Evolutionary conservation across 2,797 vertebrate genomes (phyloP).

Genomic region (Menidia menidia): DNA sequence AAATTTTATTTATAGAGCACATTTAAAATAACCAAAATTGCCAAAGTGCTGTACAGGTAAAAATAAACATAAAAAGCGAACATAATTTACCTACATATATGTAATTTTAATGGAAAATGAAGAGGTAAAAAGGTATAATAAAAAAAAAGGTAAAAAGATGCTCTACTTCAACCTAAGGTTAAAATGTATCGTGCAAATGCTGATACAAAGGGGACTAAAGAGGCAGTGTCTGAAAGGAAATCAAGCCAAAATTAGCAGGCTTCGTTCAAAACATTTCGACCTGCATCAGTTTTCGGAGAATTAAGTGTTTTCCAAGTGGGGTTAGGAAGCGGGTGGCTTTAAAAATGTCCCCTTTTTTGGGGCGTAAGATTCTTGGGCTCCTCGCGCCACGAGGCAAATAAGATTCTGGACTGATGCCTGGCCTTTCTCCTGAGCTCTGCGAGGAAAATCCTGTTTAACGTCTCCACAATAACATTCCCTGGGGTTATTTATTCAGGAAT

Average conservation of each 20-base stretch:
- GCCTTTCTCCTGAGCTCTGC: slow-evolving; percentile 56
- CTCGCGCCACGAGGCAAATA: slow-evolving; percentile 36
- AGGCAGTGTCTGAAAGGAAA: background rate
- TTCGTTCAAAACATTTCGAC: slow-evolving; percentile 20
- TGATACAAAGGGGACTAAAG: background rate
- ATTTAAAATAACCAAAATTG: too few relatives aligned
- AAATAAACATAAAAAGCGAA: too few relatives aligned
- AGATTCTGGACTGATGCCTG: slow-evolving; percentile 61
- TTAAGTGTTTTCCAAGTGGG: slow-evolving; percentile 12
- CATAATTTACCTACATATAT: too few relatives aligned
- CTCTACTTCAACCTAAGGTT: too few relatives aligned
- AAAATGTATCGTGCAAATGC: too few relatives aligned
- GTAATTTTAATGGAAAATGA: too few relatives aligned
- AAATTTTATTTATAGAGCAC: too few relatives aligned
- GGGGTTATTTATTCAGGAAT: slow-evolving; percentile 81
- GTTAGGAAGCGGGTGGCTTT: slow-evolving; percentile 7
- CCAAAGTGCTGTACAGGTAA: too few relatives aligned
- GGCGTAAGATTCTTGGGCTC: slow-evolving; percentile 31
- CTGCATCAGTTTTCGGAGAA: slow-evolving; percentile 2
- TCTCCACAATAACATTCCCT: slow-evolving; percentile 75
- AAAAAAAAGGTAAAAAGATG: too few relatives aligned
- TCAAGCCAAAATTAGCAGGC: slow-evolving; percentile 3
- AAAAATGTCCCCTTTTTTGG: slow-evolving; percentile 36
- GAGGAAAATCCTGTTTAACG: slow-evolving; percentile 78
- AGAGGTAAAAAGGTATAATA: too few relatives aligned